Evolutionary conservation across 2,113 vertebrate species (phyloP).

Genomic region (Formicarius rufipectus): DNA sequence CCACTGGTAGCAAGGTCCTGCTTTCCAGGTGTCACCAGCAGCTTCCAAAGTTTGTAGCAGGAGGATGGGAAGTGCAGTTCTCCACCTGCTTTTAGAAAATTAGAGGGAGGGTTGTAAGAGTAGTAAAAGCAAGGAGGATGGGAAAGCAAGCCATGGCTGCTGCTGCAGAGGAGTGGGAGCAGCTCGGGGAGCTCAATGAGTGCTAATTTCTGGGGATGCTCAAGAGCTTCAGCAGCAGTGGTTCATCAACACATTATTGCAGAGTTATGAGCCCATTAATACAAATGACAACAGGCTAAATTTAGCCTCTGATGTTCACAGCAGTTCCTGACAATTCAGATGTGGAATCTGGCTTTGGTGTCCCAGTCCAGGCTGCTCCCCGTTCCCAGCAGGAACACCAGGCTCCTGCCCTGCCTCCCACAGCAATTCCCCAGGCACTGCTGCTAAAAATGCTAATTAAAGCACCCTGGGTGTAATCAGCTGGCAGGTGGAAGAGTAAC

Average conservation of each 20-base stretch:
- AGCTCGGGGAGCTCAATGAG: constrained; percentile 18
- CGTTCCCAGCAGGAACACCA: rapidly evolving
- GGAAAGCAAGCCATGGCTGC: constrained; percentile 14
- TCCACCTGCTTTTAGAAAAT: constrained; percentile 21
- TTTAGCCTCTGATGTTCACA: background rate
- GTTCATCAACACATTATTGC: constrained; percentile 47
- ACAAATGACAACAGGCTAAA: constrained; percentile 15
- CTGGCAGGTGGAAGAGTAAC: constrained; percentile 60
- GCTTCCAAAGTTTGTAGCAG: background rate
- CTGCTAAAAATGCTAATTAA: constrained; percentile 60
- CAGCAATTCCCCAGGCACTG: background rate
- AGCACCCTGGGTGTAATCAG: constrained; percentile 61
- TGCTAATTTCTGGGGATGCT: constrained; percentile 30
- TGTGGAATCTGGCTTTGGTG: background rate
- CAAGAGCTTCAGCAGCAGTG: constrained; percentile 54
- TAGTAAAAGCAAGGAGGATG: background rate
- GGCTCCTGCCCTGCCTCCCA: background rate
- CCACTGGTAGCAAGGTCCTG: background rate
- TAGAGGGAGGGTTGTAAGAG: background rate
- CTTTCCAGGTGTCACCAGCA: background rate
- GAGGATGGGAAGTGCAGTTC: background rate
- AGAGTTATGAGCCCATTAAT: background rate
- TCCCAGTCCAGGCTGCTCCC: background rate
- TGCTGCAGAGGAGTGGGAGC: constrained; percentile 6
- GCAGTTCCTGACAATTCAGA: background rate